phyloP scores from a whole-genome alignment of 2,888 invertebrate genomes.

The Uloborus plumipes region DNA sequence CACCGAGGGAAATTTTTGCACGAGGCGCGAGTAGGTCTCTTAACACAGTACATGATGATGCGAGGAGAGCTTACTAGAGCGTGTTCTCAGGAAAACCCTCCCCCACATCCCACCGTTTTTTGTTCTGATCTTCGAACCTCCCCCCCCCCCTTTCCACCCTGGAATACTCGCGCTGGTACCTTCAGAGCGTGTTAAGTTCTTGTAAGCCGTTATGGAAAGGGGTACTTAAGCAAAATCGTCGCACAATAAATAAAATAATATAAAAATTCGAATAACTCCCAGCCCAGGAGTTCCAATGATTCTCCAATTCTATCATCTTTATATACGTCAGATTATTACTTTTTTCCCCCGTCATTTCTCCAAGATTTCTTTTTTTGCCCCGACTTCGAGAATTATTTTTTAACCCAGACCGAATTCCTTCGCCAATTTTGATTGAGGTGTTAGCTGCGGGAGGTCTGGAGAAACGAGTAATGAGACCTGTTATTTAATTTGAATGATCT shows the following conservation, averaged over 20 bases:
- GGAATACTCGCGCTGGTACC: conserved; percentile 17
- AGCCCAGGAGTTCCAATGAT: conserved; percentile 8
- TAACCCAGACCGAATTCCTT: background rate
- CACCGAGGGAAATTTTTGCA: conserved; percentile 36
- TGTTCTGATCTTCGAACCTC: conserved; percentile 1
- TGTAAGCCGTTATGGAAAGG: conserved; percentile 44
- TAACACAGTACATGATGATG: conserved; percentile 61
- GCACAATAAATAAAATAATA: conserved; percentile 61
- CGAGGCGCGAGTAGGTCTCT: conserved; percentile 22
- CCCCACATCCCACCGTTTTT: conserved; percentile 1
- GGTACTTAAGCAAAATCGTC: conserved; percentile 63
- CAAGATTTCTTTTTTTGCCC: background rate
- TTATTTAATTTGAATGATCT: background rate
- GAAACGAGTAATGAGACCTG: conserved; percentile 1
- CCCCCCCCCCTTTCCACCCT: background rate
- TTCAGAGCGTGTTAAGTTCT: conserved; percentile 55
- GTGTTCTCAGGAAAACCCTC: conserved; percentile 24
- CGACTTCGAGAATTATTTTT: background rate
- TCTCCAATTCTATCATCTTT: conserved; percentile 26
- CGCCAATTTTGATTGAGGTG: conserved; percentile 1
- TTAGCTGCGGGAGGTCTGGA: background rate
- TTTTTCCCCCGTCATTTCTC: background rate
- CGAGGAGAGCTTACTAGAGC: conserved; percentile 50
- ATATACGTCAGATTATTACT: conserved; percentile 18
- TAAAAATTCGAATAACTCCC: conserved; percentile 18